Percentiles rank a stretch among this genome's conserved stretches.
Conservation (phyloP, 37 sponge, comb jelly and placozoan genomes). For the Hexactinellida sp. region DNA sequence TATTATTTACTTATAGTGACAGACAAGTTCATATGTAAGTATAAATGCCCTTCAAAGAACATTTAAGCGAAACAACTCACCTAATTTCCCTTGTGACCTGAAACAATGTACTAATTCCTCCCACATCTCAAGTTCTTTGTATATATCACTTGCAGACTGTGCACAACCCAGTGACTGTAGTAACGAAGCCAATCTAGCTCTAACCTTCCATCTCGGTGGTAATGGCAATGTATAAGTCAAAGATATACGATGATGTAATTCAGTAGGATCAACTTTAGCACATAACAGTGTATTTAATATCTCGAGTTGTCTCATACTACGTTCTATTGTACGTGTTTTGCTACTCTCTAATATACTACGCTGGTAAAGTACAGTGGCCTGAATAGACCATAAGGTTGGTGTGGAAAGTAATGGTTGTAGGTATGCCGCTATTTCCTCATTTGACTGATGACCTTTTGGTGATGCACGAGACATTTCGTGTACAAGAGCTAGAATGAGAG, state of each 20-base stretch:
- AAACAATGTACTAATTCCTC: background rate
- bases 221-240: background rate
- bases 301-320: background rate
- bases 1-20: no score
- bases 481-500: background rate
- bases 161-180: background rate
- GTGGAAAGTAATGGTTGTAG: background rate
- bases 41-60: no score
- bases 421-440: background rate
- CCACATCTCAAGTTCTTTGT: background rate
- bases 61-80: no score
- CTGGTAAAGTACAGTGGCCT: background rate
- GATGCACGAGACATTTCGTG: background rate
- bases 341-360: background rate
- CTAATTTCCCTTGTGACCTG: background rate
- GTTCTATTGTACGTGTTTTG: conserved; percentile 1
- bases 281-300: background rate
- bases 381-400: background rate
- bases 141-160: conserved; percentile 11
- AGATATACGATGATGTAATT: background rate
- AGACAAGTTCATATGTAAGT: no score
- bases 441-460: background rate
- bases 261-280: background rate
- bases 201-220: conserved; percentile 11
- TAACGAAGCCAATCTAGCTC: background rate